These are phyloP conservation scores for Channallabes apus DNA, from an alignment of 2,797 vertebrate genomes.

Conservation along the genomic window DNA sequence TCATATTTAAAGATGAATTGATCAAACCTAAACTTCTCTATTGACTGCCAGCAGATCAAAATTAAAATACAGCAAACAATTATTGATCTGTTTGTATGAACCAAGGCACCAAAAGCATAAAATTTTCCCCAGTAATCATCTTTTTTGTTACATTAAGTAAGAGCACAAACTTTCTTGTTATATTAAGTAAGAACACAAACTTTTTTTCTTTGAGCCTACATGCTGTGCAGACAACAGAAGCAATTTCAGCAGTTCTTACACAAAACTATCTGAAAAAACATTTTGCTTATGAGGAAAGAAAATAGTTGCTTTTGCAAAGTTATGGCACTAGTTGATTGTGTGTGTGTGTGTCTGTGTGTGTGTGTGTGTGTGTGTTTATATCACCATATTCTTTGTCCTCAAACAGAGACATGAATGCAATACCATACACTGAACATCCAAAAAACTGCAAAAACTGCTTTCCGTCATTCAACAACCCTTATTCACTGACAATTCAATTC, in stretches of 20 bases:
- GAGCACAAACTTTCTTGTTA: conserved; percentile 11
- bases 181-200: neutral
- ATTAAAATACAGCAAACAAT: neutral
- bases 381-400: too few species aligned
- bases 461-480: too few species aligned
- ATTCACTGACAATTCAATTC: too few species aligned
- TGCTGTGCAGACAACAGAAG: conserved; percentile 19
- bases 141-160: conserved; percentile 10
- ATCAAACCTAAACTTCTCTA: neutral
- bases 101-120: neutral
- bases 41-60: neutral
- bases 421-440: too few species aligned
- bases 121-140: conserved; percentile 26
- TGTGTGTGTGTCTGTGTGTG: too few species aligned
- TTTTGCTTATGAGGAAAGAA: conserved; percentile 17
- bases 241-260: conserved; percentile 14
- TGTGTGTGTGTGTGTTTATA: too few species aligned
- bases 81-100: conserved; percentile 26
- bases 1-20: neutral
- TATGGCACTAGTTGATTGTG: neutral
- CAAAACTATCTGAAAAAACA: conserved; percentile 33
- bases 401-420: too few species aligned
- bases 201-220: neutral
- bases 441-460: too few species aligned
- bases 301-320: neutral